A percentile compares a stretch with the other conserved stretches of the same genome.
Conservation (phyloP, 2,888 invertebrate genomes). For the Hybos culiciformis region DNA sequence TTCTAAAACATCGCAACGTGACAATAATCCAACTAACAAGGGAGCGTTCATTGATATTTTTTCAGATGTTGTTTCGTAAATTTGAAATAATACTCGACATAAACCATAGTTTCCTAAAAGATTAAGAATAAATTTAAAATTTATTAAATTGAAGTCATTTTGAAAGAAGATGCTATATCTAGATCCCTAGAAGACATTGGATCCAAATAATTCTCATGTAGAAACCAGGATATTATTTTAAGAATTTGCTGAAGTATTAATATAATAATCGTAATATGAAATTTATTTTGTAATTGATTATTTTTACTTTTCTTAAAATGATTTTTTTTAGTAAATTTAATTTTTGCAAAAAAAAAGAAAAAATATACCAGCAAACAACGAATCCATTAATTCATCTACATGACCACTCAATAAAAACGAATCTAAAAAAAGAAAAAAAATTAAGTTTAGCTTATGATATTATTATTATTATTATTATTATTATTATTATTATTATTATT, state of each 20-base stretch:
- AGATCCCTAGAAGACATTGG: background rate
- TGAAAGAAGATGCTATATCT: background rate
- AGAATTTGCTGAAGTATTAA: no score
- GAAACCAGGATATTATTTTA: background rate
- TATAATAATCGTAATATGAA: no score
- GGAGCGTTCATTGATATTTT: slow-evolving; percentile 74
- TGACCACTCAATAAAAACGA: slow-evolving; percentile 73
- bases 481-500: no score
- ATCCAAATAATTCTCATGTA: background rate
- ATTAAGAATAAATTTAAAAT: background rate
- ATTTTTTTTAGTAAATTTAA: no score
- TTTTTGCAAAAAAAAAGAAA: no score
- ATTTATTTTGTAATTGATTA: no score
- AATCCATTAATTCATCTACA: slow-evolving; percentile 80
- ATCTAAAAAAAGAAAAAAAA: no score
- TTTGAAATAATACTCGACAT: slow-evolving; percentile 75
- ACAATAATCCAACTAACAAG: slow-evolving; percentile 59
- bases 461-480: no score
- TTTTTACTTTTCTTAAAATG: no score
- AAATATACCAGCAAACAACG: slow-evolving; percentile 71
- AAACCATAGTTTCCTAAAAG: slow-evolving; percentile 72
- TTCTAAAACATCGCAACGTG: slow-evolving; percentile 74
- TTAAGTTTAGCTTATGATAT: no score
- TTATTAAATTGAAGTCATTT: background rate
- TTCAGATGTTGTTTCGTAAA: slow-evolving; percentile 77